Evolutionary conservation across 2,888 invertebrate genomes (phyloP).

Genomic region (Heteromyza rotundicornis): DNA sequence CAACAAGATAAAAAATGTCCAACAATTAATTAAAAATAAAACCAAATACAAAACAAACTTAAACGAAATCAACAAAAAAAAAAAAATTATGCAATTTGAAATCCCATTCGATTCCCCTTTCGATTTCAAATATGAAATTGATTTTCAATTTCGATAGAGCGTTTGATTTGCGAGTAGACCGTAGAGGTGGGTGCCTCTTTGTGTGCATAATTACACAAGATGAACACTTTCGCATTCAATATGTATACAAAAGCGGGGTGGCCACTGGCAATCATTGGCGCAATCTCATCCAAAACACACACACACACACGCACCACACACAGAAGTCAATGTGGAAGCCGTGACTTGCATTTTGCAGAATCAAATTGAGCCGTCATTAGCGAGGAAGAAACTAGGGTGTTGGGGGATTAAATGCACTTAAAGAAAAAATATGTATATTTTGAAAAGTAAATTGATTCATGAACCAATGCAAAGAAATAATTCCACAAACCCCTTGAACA

Average conservation of each 20-base stretch:
- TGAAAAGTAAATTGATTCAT: too few relatives aligned
- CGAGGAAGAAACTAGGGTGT: not conserved
- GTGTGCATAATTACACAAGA: constrained; percentile 11
- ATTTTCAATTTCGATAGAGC: not conserved
- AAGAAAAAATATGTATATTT: not conserved
- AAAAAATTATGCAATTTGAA: not conserved
- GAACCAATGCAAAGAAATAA: too few relatives aligned
- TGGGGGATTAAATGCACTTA: constrained; percentile 10
- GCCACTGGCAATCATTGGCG: not conserved
- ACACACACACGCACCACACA: not conserved
- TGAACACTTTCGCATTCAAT: constrained; percentile 10
- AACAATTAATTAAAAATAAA: not conserved
- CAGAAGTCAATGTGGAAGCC: constrained; percentile 16
- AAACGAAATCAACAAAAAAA: not conserved
- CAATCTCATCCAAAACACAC: not conserved
- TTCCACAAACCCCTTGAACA: too few relatives aligned
- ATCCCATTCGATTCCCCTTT: not conserved
- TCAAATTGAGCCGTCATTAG: not conserved
- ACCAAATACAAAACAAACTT: not conserved
- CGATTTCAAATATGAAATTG: not conserved
- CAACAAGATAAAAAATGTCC: not conserved
- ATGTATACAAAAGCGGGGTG: not conserved
- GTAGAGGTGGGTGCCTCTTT: not conserved
- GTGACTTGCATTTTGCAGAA: constrained; percentile 16
- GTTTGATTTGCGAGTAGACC: constrained; percentile 3